Percentiles rank a stretch among this genome's conserved stretches.
These are phyloP conservation scores for Crambe crambe DNA, from an alignment of 37 sponge, comb jelly and placozoan genomes.

Conservation along the genomic window DNA sequence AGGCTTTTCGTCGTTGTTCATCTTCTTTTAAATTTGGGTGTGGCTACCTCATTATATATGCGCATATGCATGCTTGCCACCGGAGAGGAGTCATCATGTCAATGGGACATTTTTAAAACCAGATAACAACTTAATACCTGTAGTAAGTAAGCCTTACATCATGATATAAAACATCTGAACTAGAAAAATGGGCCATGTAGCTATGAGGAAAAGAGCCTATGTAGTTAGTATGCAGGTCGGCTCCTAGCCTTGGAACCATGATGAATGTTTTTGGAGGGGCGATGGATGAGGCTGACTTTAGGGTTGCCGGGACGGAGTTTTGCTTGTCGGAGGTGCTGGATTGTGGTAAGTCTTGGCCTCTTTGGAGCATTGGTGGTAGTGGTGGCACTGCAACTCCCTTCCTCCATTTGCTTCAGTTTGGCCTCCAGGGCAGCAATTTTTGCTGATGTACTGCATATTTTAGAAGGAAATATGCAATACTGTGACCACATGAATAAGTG, in stretches of 20 bases:
- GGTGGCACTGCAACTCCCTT: too few species aligned
- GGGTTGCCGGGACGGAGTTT: neutral
- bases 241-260: neutral
- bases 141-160: too few species aligned
- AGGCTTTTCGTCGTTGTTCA: too few species aligned
- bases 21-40: too few species aligned
- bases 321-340: neutral
- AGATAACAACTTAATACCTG: too few species aligned
- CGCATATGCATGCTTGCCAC: too few species aligned
- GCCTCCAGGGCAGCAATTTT: conserved; percentile 87
- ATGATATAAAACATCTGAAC: too few species aligned
- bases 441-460: conserved; percentile 47
- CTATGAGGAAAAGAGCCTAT: too few species aligned
- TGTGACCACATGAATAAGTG: neutral
- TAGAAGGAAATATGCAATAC: neutral
- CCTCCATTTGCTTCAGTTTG: conserved; percentile 78
- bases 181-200: too few species aligned
- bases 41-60: too few species aligned
- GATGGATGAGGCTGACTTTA: conserved; percentile 1
- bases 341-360: neutral
- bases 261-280: neutral
- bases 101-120: too few species aligned
- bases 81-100: too few species aligned
- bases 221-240: neutral
- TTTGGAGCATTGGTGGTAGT: neutral